Percentiles rank a stretch among this genome's conserved stretches.
Conservation (phyloP, 2,113 vertebrate species). For the Cyphomyrus discorhynchus region DNA sequence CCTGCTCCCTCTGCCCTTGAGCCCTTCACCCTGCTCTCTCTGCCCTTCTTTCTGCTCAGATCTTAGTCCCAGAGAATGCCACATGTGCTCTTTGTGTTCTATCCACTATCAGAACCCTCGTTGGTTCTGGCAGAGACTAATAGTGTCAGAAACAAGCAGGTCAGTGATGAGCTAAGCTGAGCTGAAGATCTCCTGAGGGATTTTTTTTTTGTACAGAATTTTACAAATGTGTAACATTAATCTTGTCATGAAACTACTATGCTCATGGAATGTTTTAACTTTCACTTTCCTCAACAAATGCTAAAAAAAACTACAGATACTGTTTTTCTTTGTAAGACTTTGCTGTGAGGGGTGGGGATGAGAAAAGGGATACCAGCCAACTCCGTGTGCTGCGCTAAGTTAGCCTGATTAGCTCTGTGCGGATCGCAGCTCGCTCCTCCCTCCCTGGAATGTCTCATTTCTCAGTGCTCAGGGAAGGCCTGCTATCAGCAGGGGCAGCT, state of each 20-base stretch:
- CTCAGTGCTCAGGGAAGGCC: background rate
- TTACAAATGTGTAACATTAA: slow-evolving; percentile 1
- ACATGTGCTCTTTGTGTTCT: background rate
- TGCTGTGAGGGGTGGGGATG: no score
- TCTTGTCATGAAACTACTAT: background rate
- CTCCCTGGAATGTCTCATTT: background rate
- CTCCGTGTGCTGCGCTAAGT: background rate
- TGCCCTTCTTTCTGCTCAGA: background rate
- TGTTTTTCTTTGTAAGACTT: background rate
- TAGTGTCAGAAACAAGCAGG: background rate
- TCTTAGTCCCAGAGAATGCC: background rate
- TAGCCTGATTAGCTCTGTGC: background rate
- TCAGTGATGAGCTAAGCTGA: background rate
- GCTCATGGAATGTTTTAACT: background rate
- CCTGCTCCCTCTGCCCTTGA: background rate
- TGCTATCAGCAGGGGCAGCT: background rate
- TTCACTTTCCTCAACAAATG: slow-evolving; percentile 6
- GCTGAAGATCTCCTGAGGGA: background rate
- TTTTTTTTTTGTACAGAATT: background rate
- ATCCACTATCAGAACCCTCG: background rate
- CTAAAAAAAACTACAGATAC: background rate
- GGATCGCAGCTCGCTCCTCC: background rate
- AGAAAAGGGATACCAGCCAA: background rate
- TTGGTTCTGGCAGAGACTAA: background rate
- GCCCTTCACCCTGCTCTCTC: background rate